Evolutionary conservation across 2,888 invertebrate species (phyloP), one percentile per base, ranked within the genome.

Genomic region (Baccha elongata): DNA sequence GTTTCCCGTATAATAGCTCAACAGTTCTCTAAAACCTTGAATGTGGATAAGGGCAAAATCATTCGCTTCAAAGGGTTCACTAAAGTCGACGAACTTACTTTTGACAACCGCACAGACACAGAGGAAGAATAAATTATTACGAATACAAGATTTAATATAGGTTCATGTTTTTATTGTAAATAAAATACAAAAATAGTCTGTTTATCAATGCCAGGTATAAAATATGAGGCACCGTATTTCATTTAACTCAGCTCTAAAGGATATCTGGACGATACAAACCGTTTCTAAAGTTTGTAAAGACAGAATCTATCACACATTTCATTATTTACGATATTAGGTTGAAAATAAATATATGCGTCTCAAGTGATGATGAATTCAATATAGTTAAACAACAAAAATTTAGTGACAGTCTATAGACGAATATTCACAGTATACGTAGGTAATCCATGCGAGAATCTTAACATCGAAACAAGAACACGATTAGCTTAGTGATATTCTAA

Each of bases 1-100:
- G 11, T n/a, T 13, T 26, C 21, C 23, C 10, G 3, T 5, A 11
- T 23, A 23, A 6, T 15, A 85, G 90, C 87, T 0, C 88, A 89
- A 64, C 87, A 89, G 19, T 90, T 88, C 40, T 86, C 91, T 0
- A 87, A 85, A 29, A 81, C 86, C 1, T 37, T 91, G 1, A 88
- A 88, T 11, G 87, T 90, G 0, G 87, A 89, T n/a, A 88, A 88
- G 11, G 91, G 90, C 0, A 91, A 88, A 86, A 89, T 91, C 44
- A 86, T 91, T 52, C 86, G 89, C 21, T 78, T 87, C 42, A 87
- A 86, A 0, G 91, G 91, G 1, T 84, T 90, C 7, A 79, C 68
- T 2, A 88, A 88, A 71, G 86, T 88, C 1, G 87, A 87, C 0
- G 90, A 91, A 80, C 52, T 86, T 2, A 86, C 88, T 15, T 89